Percentiles rank a stretch among this genome's conserved stretches.
These are phyloP conservation scores for Cercopithecus mitis DNA, from an alignment of 2,797 vertebrate species.

Conservation along the genomic window DNA sequence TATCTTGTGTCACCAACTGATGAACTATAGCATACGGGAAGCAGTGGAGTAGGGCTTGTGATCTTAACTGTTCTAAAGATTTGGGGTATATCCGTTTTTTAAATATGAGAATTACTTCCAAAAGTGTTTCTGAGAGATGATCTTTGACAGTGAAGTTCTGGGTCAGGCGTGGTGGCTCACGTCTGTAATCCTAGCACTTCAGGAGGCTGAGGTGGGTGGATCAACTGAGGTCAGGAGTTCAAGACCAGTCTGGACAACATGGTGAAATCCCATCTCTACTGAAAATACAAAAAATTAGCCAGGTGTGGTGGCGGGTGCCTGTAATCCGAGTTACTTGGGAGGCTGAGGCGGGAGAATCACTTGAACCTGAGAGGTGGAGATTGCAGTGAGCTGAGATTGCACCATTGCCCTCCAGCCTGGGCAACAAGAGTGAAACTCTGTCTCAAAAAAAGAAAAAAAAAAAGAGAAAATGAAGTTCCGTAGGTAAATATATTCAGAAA, in stretches of 20 bases:
- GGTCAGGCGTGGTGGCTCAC: background rate
- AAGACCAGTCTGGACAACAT: background rate
- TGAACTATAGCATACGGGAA: background rate
- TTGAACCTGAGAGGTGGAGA: background rate
- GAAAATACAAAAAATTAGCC: background rate
- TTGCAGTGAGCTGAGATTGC: background rate
- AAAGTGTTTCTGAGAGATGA: background rate
- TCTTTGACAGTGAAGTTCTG: background rate
- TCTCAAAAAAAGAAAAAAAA: background rate
- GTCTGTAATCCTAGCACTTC: background rate
- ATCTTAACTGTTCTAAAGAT: background rate
- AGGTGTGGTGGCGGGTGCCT: accelerated
- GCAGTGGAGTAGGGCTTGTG: background rate
- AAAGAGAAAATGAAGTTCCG: background rate
- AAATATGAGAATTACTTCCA: background rate
- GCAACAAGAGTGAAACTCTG: background rate
- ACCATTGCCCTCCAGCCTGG: background rate
- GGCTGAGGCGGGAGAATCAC: background rate
- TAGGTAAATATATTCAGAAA: background rate
- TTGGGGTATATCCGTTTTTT: background rate
- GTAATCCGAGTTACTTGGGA: background rate
- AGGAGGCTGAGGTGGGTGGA: background rate
- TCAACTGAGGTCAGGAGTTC: background rate
- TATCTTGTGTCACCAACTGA: background rate
- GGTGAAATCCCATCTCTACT: background rate